These are phyloP conservation scores for Salarias fasciatus DNA, from an alignment of 2,797 vertebrate species.

Conservation along the genomic window DNA sequence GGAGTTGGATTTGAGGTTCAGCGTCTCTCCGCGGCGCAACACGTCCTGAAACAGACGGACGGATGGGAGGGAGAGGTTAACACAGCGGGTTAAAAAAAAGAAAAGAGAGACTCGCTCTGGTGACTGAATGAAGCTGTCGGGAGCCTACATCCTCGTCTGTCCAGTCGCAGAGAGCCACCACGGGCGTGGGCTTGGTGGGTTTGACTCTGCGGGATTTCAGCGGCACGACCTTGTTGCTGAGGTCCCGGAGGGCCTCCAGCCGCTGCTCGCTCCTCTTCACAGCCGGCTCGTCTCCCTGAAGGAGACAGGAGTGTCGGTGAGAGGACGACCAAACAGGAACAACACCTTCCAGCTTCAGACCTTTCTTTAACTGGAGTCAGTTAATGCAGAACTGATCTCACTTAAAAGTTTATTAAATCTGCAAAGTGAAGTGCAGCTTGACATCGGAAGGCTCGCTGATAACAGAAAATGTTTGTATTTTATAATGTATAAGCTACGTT, in stretches of 20 bases:
- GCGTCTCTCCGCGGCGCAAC: conserved; percentile 82
- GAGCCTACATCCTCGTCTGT: conserved; percentile 74
- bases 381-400: too few relatives aligned
- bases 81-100: too few relatives aligned
- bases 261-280: conserved; percentile 86
- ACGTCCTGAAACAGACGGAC: conserved; percentile 75
- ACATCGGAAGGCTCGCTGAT: not conserved
- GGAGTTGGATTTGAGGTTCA: conserved; percentile 77
- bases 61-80: too few relatives aligned
- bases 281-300: conserved; percentile 87
- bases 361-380: too few relatives aligned
- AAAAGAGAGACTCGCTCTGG: too few relatives aligned
- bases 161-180: conserved; percentile 93
- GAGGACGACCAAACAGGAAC: too few relatives aligned
- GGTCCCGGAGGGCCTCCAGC: conserved; percentile 81
- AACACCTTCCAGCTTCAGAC: too few relatives aligned
- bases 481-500: too few relatives aligned
- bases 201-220: conserved; percentile 83
- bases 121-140: too few relatives aligned
- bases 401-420: too few relatives aligned
- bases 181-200: conserved; percentile 65
- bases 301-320: not conserved
- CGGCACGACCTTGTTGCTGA: conserved; percentile 81
- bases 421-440: too few relatives aligned
- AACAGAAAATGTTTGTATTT: too few relatives aligned